Percentiles rank a stretch among this genome's conserved stretches.
These are phyloP conservation scores for Monomorium pharaonis DNA, from an alignment of 1,140 invertebrate genomes.

Conservation along the genomic window DNA sequence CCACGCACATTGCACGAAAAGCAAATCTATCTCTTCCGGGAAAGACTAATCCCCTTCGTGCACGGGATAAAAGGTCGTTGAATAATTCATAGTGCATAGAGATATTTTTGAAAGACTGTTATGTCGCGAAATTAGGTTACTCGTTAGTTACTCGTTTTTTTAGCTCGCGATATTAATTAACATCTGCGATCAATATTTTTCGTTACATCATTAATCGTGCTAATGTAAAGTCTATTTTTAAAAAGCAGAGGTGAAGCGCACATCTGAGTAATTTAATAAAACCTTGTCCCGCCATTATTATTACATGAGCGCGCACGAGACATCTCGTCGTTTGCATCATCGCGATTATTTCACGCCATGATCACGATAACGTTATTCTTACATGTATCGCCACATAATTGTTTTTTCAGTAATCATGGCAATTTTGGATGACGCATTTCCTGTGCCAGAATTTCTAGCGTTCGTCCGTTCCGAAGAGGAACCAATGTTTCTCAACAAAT, in stretches of 20 bases:
- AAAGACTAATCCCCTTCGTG: neutral
- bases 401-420: neutral
- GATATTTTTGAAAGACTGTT: neutral
- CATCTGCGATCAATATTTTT: constrained; percentile 18
- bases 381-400: neutral
- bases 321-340: constrained; percentile 47
- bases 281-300: constrained; percentile 31
- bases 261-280: constrained; percentile 46
- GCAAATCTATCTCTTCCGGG: neutral
- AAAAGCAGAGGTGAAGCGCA: neutral
- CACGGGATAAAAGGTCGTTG: neutral
- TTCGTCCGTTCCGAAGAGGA: neutral
- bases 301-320: constrained; percentile 34
- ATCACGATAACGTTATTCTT: neutral
- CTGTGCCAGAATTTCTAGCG: neutral
- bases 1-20: neutral
- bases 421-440: neutral
- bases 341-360: constrained; percentile 38
- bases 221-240: constrained; percentile 24
- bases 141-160: neutral
- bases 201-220: neutral
- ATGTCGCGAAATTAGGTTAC: constrained; percentile 7
- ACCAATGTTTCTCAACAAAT: neutral
- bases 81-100: constrained; percentile 15
- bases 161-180: neutral